Evolutionary conservation across 2,113 vertebrate genomes (phyloP).

Genomic region (Taxidea taxus): DNA sequence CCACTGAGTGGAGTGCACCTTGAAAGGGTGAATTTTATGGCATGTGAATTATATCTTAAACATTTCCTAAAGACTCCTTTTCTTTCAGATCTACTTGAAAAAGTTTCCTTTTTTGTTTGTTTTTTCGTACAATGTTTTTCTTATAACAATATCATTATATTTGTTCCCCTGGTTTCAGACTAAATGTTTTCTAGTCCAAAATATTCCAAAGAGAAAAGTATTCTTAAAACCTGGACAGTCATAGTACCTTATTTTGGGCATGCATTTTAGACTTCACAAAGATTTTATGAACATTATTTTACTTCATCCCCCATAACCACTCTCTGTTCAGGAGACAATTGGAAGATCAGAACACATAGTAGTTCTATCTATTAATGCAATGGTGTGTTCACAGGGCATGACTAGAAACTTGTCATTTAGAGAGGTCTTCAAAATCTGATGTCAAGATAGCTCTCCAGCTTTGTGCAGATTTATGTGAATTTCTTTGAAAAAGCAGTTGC

Average conservation of each 20-base stretch:
- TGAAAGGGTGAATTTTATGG: background rate
- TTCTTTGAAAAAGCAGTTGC: slow-evolving; percentile 8
- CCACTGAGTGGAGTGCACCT: background rate
- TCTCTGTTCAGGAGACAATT: background rate
- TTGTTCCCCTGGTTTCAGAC: background rate
- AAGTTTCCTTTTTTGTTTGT: background rate
- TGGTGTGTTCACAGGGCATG: background rate
- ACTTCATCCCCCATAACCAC: background rate
- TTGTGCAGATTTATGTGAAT: background rate
- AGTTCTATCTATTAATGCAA: background rate
- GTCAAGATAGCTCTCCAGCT: background rate
- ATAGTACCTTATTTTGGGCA: background rate
- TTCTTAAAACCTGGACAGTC: background rate
- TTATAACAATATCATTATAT: background rate
- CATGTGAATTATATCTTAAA: background rate
- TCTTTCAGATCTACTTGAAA: background rate
- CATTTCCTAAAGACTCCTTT: background rate
- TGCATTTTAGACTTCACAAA: background rate
- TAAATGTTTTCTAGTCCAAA: background rate
- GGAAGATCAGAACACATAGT: background rate
- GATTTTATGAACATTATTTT: background rate
- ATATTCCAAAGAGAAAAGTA: background rate
- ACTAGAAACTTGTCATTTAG: background rate
- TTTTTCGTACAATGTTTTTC: background rate
- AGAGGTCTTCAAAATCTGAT: background rate